Percentiles rank a stretch among this genome's conserved stretches.
These are phyloP conservation scores for Rhinolophus ferrumequinum DNA, from an alignment of 2,113 vertebrate genomes.

Conservation along the genomic window DNA sequence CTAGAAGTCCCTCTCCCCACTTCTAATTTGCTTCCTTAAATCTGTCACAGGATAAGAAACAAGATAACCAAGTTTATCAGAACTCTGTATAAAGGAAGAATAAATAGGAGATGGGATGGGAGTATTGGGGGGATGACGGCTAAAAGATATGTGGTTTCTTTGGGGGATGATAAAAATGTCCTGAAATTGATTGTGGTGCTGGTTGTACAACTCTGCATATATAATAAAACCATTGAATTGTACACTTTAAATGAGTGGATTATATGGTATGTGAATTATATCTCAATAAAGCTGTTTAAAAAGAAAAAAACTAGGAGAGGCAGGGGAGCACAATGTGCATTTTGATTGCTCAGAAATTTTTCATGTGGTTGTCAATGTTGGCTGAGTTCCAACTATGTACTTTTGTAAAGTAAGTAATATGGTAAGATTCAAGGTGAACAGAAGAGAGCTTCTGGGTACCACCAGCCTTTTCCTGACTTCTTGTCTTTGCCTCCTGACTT, in stretches of 20 bases:
- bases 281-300: not conserved
- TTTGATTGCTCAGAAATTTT: not conserved
- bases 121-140: not conserved
- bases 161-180: not conserved
- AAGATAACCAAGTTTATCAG: not conserved
- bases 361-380: not conserved
- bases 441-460: not conserved
- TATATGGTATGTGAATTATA: no score
- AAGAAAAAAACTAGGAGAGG: not conserved
- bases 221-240: not conserved
- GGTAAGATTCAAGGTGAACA: not conserved
- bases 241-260: not conserved
- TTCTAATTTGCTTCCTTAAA: slow-evolving; percentile 25
- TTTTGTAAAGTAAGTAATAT: not conserved
- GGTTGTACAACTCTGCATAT: not conserved
- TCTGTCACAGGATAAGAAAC: not conserved
- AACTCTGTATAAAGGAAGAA: not conserved
- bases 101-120: not conserved
- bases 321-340: rapidly evolving
- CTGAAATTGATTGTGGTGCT: not conserved
- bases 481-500: not conserved
- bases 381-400: not conserved
- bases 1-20: not conserved
- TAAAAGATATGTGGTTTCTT: not conserved
- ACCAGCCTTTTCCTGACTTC: not conserved